Evolutionary conservation across 2,797 vertebrate species (phyloP).

Genomic region (Brachyalestes nurse): DNA sequence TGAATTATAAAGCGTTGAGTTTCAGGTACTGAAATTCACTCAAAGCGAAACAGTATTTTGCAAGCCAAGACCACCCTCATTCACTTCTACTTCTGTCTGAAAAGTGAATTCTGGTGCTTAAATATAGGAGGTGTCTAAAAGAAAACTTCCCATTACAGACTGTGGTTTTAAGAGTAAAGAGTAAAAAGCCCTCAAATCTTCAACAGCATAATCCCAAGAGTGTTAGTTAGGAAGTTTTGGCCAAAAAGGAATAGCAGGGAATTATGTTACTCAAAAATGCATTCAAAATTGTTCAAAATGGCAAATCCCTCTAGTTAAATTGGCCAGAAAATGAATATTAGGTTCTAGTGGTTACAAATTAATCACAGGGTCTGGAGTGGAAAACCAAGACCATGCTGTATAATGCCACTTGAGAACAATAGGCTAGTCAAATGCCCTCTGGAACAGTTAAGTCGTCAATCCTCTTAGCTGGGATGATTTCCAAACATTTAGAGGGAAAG

Average conservation of each 20-base stretch:
- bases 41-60: no score
- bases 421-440: slow-evolving; percentile 16
- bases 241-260: background rate
- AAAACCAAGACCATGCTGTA: background rate
- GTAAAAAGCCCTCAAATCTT: background rate
- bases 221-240: background rate
- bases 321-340: slow-evolving; percentile 12
- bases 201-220: background rate
- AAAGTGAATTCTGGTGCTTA: no score
- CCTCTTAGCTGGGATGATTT: slow-evolving; percentile 14
- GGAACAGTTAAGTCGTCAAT: slow-evolving; percentile 28
- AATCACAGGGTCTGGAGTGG: background rate
- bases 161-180: background rate
- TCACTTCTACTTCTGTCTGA: no score
- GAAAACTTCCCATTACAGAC: no score
- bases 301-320: slow-evolving; percentile 10
- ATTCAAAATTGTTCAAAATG: background rate
- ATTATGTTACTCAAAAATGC: background rate
- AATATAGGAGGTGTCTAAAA: no score
- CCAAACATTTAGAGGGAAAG: slow-evolving; percentile 8
- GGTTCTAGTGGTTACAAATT: background rate
- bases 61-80: no score
- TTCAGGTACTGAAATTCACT: no score
- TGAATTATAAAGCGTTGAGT: no score
- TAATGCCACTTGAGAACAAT: slow-evolving; percentile 17